Evolutionary conservation across 2,113 vertebrate genomes (phyloP), one percentile per base, ranked within the genome.

Genomic region (Condylura cristata): DNA sequence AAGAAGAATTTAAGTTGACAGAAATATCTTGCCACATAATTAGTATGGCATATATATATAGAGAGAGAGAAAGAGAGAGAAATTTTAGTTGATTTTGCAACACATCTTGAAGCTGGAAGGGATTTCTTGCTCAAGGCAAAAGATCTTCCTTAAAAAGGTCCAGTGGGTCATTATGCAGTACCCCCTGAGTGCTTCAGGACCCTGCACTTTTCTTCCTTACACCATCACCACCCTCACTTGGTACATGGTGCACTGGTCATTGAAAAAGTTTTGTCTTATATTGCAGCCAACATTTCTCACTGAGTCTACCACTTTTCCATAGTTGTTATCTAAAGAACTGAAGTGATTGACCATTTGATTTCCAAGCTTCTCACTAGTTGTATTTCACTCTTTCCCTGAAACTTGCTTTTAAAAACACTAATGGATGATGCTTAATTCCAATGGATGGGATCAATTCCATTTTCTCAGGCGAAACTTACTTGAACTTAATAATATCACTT

Each of bases 341-440:
- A 63, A 44, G 90, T 30, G 81, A 92, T 46, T 53, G 26, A 88
- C 53, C 9, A 75, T 2, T 82, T 18, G 4, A 12, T 70, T 92
- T 85, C 41, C 2, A 28, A 91, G 44, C 5, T 70, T 2, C 61
- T 74, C 13, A 68, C 12, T 12, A 87, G 41, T 1, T 92, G 24
- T 39, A 87, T 72, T 95, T 84, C n/a, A 51, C 60, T 87, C 37
- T 79, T 26, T 76, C 70, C 79, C 34, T 92, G 87, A 26, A 17
- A 51, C 13, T 44, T 72, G 5, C 3, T 85, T 30, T 78, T 81
- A 78, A 66, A 56, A 61, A 90, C 16, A 81, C n/a, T 78, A 80
- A 85, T 70, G 44, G 2, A 34, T 58, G 11, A 71, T 53, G 18
- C 41, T 76, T 56, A 76, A n/a, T n/a, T 70, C 28, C 63, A 76